Conservation (phyloP, 2,113 vertebrate genomes). For the Dicrurus megarhynchus region DNA sequence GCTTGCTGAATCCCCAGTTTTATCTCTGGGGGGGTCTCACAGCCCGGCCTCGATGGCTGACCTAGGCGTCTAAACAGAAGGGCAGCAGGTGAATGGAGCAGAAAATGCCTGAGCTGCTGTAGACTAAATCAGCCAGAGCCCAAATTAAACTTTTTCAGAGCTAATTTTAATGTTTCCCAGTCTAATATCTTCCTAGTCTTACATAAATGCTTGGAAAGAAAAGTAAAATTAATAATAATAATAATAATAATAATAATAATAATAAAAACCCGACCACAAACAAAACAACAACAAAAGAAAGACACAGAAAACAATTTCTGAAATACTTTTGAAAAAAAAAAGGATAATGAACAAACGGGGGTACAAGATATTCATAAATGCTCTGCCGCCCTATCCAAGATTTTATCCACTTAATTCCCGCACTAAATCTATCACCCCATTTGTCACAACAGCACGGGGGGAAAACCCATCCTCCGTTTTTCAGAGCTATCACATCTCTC, state of each 20-base stretch:
- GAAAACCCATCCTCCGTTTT: neutral
- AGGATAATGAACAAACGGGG: accelerated
- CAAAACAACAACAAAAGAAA: neutral
- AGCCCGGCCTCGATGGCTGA: accelerated
- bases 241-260: neutral
- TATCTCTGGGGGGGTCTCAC: too few relatives aligned
- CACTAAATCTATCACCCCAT: accelerated
- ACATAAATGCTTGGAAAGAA: neutral
- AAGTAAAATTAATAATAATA: neutral
- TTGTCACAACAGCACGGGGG: neutral
- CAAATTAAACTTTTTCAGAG: neutral
- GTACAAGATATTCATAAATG: neutral
- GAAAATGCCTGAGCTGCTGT: neutral
- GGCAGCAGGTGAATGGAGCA: neutral
- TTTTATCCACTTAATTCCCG: neutral
- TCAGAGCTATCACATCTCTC: accelerated
- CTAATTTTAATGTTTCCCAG: neutral
- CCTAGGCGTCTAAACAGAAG: neutral
- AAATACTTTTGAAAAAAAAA: neutral
- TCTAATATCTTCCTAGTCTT: neutral
- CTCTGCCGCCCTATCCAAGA: neutral
- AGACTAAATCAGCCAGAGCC: neutral
- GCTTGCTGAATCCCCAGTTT: neutral
- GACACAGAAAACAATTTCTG: neutral
- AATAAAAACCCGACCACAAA: neutral